These are phyloP conservation scores for Heterodera filipjevi DNA, from an alignment of 2,888 invertebrate genomes.

Conservation along the genomic window DNA sequence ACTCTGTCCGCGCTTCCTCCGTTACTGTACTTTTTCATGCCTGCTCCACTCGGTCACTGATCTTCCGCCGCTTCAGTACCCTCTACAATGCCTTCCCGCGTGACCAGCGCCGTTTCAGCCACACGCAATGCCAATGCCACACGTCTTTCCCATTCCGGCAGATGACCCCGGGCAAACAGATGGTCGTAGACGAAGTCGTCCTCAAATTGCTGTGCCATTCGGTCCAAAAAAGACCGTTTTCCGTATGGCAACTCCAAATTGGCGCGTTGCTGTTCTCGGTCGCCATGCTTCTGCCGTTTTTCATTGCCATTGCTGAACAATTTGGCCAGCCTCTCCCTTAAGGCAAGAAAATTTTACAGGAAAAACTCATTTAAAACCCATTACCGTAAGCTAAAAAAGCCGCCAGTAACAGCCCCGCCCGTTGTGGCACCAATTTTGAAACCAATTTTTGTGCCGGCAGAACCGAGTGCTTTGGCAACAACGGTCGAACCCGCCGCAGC, in stretches of 20 bases:
- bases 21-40: too few relatives aligned
- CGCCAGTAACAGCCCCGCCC: neutral
- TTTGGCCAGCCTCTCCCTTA: neutral
- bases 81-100: conserved; percentile 5
- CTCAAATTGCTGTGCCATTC: neutral
- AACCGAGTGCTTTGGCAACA: conserved; percentile 10
- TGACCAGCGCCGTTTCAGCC: neutral
- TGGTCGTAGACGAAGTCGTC: neutral
- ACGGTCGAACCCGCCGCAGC: neutral
- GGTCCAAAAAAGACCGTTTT: neutral
- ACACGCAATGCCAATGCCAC: neutral
- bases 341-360: neutral
- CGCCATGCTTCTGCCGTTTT: neutral
- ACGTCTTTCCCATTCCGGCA: neutral
- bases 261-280: neutral
- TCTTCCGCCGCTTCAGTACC: neutral
- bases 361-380: neutral
- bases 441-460: conserved; percentile 7
- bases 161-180: neutral
- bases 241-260: neutral
- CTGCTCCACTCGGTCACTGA: neutral
- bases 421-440: conserved; percentile 10
- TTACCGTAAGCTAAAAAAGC: neutral
- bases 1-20: too few relatives aligned
- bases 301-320: neutral